Base-by-base conservation (phyloP, 2,113 vertebrate genomes). In the Picathartes gymnocephalus region DNA sequence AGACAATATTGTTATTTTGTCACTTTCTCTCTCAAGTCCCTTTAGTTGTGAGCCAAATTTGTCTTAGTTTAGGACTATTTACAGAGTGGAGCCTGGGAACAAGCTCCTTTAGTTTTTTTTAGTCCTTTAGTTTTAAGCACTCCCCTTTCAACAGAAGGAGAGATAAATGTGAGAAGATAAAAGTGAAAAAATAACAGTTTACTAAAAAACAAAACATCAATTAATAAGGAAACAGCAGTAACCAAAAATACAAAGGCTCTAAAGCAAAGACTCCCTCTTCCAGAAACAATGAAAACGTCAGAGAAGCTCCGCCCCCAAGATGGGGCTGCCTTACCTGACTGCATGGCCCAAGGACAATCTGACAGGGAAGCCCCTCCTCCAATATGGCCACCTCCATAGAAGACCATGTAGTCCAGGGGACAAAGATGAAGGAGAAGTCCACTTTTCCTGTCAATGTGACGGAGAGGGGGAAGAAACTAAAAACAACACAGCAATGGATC, bases 261-360 rank as follows among this genome's bases (percentile, higher is more conserved):
- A 37, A 44, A 45, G 19, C 40, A 35, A 79, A 54, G 31, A 35
- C 15, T 44, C 39, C 39, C 39, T 39, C 39, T 39, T 39, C 5
- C 37, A 53, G 48, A 35, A 65, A 54, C 15, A 37, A 30, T 0
- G 39, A 39, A 39, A 39, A 39, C 39, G 6, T 44, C 33, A 65
- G 61, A 80, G 77, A 44, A 53, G 60, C 11, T 24, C 9, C 24
- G n/a, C 15, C 6, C 17, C 28, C 58, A 51, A 22, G 37, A 42
- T 7, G 37, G 44, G 44, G n/a, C 15, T 39, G 27, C 42, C 4
- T 0, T 31, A 6, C 15, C 9, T 1, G 7, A 27, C 28, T 50
- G 57, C 57, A 7, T 25, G 44, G 45, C 37, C 74, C 58, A 22
- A 64, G 31, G 47, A 50, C 24, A 53, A 7, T 11, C 7, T 5